Conservation (phyloP, 2,888 invertebrate genomes). For the Autographa gamma region DNA sequence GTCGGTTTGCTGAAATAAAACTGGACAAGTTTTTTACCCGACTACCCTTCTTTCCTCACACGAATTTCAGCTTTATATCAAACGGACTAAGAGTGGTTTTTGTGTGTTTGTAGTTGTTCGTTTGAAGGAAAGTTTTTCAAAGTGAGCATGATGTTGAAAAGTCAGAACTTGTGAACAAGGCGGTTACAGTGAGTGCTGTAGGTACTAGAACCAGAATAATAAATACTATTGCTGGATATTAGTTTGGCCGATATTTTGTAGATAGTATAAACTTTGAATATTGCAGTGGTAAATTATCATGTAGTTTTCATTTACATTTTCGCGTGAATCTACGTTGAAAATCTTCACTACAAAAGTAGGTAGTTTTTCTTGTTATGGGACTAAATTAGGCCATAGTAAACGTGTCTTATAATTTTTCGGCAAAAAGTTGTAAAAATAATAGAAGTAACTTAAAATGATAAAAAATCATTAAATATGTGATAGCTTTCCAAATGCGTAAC, state of each 20-base stretch:
- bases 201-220: background rate
- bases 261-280: background rate
- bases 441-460: too few species aligned
- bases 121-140: background rate
- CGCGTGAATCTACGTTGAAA: too few species aligned
- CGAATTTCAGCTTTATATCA: background rate
- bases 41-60: background rate
- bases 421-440: too few species aligned
- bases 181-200: background rate
- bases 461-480: too few species aligned
- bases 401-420: too few species aligned
- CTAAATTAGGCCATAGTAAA: too few species aligned
- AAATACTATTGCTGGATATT: too few species aligned
- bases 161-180: background rate
- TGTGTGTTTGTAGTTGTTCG: background rate
- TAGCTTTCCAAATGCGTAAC: too few species aligned
- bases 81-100: background rate
- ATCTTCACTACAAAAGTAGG: too few species aligned
- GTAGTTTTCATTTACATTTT: too few species aligned
- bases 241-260: background rate
- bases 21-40: background rate
- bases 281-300: too few species aligned
- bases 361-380: too few species aligned
- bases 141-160: background rate
- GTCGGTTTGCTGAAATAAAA: background rate